Conservation (phyloP, 2,888 invertebrate species). For the Troides aeacus region DNA sequence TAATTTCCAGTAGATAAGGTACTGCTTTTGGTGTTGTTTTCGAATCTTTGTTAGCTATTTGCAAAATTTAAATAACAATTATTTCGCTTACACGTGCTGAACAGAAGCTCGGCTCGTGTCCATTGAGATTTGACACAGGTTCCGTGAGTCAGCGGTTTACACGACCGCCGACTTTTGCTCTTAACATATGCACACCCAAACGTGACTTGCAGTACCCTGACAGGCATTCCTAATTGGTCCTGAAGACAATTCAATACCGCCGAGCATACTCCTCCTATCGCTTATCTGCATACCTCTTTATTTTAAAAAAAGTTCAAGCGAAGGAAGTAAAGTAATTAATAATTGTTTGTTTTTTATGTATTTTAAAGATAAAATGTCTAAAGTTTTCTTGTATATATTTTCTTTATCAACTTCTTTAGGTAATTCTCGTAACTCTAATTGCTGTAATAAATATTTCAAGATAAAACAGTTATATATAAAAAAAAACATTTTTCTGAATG, state of each 20-base stretch:
- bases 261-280: not conserved
- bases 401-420: not conserved
- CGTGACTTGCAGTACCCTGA: slow-evolving; percentile 65
- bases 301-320: not conserved
- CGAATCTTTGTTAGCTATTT: not conserved
- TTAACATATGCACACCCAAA: slow-evolving; percentile 61
- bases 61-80: slow-evolving; percentile 26
- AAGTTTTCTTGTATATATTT: not conserved
- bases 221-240: slow-evolving; percentile 71
- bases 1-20: no score
- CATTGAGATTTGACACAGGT: slow-evolving; percentile 76
- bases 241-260: slow-evolving; percentile 57
- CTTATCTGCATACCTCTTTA: not conserved
- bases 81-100: slow-evolving; percentile 56
- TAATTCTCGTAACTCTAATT: not conserved
- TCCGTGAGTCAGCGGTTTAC: slow-evolving; percentile 62
- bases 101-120: slow-evolving; percentile 60
- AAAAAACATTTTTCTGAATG: not conserved
- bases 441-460: no score
- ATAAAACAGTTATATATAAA: no score
- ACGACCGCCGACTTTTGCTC: slow-evolving; percentile 46
- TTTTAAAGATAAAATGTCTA: not conserved
- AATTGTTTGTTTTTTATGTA: no score
- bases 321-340: no score
- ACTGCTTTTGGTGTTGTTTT: not conserved